phyloP scores from a whole-genome alignment of 2,113 vertebrate species.

The Chlamydotis undulata region DNA sequence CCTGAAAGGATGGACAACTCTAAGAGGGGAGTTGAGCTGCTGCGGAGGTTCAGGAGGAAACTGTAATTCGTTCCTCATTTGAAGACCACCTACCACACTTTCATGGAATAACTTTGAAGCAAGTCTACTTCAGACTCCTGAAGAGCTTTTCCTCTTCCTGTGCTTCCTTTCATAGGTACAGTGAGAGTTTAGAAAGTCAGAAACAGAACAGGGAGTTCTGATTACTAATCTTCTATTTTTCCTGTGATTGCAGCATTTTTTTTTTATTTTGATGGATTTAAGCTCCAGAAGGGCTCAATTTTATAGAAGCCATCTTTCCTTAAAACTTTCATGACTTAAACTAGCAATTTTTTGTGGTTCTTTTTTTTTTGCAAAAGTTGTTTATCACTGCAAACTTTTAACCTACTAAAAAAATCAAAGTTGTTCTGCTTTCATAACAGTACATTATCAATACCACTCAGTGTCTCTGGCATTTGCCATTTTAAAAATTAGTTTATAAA shows the following conservation, averaged over 20 bases:
- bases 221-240: neutral
- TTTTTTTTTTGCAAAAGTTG: neutral
- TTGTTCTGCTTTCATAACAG: neutral
- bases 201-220: neutral
- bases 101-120: neutral
- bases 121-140: neutral
- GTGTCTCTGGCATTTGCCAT: neutral
- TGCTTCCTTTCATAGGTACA: neutral
- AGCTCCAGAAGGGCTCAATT: neutral
- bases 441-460: neutral
- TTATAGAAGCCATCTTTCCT: neutral
- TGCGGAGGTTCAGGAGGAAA: neutral
- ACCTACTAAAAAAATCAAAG: constrained; percentile 1
- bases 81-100: neutral
- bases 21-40: neutral
- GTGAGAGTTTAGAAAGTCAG: neutral
- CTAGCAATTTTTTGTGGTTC: neutral
- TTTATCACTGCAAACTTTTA: neutral
- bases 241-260: neutral
- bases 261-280: neutral
- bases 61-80: neutral
- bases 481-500: constrained; percentile 17
- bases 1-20: neutral
- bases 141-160: neutral
- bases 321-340: neutral